Conservation (phyloP, 2,113 vertebrate genomes). For the Limnothrissa miodon region DNA sequence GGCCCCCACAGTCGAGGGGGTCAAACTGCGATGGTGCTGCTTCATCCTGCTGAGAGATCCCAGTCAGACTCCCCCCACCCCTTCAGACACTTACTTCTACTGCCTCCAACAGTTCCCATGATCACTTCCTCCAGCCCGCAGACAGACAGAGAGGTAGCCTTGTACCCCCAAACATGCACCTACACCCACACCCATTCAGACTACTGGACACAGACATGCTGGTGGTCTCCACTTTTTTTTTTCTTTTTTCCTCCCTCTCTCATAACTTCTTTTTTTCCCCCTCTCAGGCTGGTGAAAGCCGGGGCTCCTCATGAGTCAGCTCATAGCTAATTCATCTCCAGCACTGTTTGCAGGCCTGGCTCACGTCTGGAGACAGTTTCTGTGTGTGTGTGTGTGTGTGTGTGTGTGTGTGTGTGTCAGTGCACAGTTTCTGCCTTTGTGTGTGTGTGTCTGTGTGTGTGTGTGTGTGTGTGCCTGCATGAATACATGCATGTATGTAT, state of each 20-base stretch:
- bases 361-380: background rate
- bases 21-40: background rate
- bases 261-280: background rate
- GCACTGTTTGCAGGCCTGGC: background rate
- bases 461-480: background rate
- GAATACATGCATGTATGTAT: background rate
- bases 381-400: background rate
- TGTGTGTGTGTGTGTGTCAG: conserved; percentile 6
- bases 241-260: background rate
- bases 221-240: background rate
- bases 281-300: background rate
- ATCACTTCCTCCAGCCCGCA: background rate
- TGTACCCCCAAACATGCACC: background rate
- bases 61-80: background rate
- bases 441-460: background rate
- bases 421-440: background rate
- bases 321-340: conserved; percentile 1
- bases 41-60: no score
- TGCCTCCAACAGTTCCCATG: no score
- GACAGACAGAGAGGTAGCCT: background rate
- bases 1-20: background rate
- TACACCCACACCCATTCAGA: background rate
- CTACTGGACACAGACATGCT: background rate
- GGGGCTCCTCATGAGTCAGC: conserved; percentile 25
- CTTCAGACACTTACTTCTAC: background rate